phyloP scores from a whole-genome alignment of 2,797 vertebrate species.

The Clarias platycephalus region DNA sequence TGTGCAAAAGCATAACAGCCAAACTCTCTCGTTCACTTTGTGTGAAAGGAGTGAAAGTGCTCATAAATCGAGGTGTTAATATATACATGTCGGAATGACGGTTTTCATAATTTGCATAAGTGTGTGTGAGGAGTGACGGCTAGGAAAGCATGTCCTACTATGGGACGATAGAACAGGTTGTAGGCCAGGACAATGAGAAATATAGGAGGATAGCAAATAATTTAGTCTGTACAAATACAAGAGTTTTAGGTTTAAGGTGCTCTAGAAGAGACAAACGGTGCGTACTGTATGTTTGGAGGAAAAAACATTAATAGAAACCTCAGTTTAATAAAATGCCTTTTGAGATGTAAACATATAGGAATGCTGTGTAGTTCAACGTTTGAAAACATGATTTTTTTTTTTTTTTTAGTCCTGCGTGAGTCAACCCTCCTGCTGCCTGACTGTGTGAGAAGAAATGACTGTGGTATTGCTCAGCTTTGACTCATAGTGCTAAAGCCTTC shows the following conservation, averaged over 20 bases:
- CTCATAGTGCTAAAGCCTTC: neutral
- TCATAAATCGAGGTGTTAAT: neutral
- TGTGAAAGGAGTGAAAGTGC: neutral
- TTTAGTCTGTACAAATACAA: neutral
- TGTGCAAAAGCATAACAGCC: neutral
- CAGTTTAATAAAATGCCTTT: neutral
- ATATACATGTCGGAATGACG: neutral
- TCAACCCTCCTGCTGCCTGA: constrained; percentile 9
- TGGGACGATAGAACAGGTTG: neutral
- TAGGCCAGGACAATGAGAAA: constrained; percentile 5
- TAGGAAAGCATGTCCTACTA: neutral
- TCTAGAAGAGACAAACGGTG: neutral
- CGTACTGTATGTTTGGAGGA: neutral
- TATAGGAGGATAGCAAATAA: neutral
- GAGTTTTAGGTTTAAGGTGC: neutral
- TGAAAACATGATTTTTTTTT: neutral
- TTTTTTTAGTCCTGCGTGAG: neutral
- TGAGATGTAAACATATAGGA: neutral
- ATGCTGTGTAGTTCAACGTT: neutral
- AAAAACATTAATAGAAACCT: neutral
- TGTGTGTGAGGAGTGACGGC: no score
- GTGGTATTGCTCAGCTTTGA: constrained; percentile 27
- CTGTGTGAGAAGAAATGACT: neutral
- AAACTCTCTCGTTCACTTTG: neutral
- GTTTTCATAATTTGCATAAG: neutral